These are phyloP conservation scores for Gnathonemus echidnorhynchus DNA, from an alignment of 2,113 vertebrate species.

Conservation along the genomic window DNA sequence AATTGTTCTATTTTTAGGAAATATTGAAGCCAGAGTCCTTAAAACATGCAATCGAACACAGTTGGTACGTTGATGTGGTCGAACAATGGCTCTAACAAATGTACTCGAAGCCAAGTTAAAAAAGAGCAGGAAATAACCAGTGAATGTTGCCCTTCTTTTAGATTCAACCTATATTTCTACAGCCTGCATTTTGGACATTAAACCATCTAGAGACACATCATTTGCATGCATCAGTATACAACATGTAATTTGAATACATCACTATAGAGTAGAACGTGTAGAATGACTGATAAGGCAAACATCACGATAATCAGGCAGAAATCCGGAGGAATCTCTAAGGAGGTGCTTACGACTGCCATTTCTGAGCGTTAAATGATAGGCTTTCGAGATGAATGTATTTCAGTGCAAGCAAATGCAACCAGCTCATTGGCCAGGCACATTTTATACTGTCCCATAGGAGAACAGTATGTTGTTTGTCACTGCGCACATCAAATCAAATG, in stretches of 20 bases:
- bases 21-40: background rate
- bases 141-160: background rate
- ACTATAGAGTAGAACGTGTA: background rate
- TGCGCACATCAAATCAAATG: background rate
- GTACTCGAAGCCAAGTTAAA: background rate
- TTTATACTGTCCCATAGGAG: background rate
- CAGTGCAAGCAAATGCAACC: background rate
- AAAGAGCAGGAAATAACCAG: background rate
- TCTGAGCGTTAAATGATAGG: background rate
- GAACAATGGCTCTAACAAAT: background rate
- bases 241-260: background rate
- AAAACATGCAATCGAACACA: background rate
- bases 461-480: background rate
- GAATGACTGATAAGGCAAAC: background rate
- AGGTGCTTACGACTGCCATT: background rate
- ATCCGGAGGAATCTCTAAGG: background rate
- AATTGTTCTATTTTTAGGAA: background rate
- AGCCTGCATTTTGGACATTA: background rate
- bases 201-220: background rate
- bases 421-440: background rate
- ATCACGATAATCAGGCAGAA: background rate
- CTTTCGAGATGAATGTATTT: background rate
- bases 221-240: slow-evolving; percentile 6
- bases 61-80: background rate
- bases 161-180: background rate